Base-by-base conservation (phyloP, 2,113 vertebrate genomes). In the Cisticola juncidis region DNA sequence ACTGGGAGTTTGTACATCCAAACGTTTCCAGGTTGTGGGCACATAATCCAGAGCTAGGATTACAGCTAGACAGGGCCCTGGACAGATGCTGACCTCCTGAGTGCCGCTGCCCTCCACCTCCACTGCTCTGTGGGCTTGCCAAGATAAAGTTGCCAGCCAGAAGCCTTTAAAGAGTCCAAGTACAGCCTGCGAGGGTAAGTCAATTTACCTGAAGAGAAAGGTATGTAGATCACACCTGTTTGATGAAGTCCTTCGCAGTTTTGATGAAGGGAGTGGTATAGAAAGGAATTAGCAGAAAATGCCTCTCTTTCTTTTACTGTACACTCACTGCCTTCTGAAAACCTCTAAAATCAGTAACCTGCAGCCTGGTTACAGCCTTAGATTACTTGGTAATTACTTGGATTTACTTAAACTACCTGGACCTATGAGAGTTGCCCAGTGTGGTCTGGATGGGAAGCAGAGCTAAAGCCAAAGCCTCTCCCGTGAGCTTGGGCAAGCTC, bases 371-470 rank as follows among this genome's bases (percentile, higher is more conserved):
- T 84, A 18, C 26, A 51, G 47, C 38, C 61, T 78, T 60, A 38
- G 29, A 29, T 35, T 13, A 17, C 35, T 47, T 61, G 11, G 11
- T 33, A 29, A 38, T 51, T 13, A 28, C 42, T 18, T 40, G 9
- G 45, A 47, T 60, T 74, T 81, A 53, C 38, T 53, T 53, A 10
- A 18, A 40, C 29, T 60, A 53, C 12, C 11, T 54, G 47, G n/a
- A 42, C 11, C 12, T 24, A 5, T 7, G 28, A 66, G 21, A 8
- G 4, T 6, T 36, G 24, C 15, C 7, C 57, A 56, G 26, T 1
- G 6, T 14, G 13, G 56, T 56, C 10, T 1, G 0, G 6, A 6
- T 3, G 25, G 18, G 61, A 57, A 26, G 48, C 0, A 10, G 0
- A 70, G 76, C 38, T 40, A 3, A 66, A 54, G 62, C 31, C 18